phyloP scores from a whole-genome alignment of 35 echinoderm and acorn worm species.

The Ophiothrix spiculata region DNA sequence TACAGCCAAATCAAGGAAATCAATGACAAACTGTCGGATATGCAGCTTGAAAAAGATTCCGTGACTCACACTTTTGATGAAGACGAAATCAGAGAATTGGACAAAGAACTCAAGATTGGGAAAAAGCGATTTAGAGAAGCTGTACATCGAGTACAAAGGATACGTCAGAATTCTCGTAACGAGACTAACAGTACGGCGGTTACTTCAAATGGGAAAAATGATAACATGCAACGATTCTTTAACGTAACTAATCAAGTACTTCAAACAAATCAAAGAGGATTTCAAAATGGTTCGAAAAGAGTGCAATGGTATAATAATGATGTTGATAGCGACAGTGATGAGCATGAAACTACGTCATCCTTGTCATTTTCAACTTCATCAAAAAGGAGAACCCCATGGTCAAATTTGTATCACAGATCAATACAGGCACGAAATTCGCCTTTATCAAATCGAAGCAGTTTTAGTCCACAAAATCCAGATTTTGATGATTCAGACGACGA shows the following conservation, averaged over 20 bases:
- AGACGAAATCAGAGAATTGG: neutral
- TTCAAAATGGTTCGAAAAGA: no score
- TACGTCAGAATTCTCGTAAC: neutral
- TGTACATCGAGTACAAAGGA: neutral
- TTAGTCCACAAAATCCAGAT: no score
- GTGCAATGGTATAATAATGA: neutral
- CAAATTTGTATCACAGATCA: no score
- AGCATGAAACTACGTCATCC: neutral
- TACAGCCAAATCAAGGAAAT: neutral
- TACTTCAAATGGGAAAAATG: neutral
- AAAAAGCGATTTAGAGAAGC: neutral
- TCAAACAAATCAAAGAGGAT: no score
- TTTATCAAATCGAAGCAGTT: neutral
- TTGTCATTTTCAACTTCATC: neutral
- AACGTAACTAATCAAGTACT: no score
- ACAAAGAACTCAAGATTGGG: neutral
- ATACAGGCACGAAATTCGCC: neutral
- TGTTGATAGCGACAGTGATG: neutral
- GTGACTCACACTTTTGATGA: neutral
- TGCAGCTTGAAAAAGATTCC: neutral
- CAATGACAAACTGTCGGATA: neutral
- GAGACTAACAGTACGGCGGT: neutral
- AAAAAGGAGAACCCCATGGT: neutral
- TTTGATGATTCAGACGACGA: neutral
- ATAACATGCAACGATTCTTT: no score